Base-by-base conservation (phyloP, 2,113 vertebrate genomes). In the Myiagra hebetior region DNA sequence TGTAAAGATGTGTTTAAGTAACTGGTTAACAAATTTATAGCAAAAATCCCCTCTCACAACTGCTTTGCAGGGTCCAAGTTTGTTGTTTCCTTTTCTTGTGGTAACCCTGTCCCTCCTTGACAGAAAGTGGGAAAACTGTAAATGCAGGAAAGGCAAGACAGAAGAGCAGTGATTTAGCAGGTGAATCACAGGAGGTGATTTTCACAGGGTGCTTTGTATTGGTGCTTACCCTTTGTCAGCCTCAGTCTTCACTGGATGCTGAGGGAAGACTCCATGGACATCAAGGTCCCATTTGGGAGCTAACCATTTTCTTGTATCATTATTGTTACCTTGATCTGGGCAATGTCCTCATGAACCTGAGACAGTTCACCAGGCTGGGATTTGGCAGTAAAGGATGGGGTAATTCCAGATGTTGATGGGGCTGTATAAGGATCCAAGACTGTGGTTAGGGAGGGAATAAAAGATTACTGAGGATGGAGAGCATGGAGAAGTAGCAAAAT, bases 1-100 rank as follows among this genome's bases (percentile, higher is more conserved):
- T 89, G 73, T 87, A 93, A 96, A 96, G 73, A 90, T 67, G 69
- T 52, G 59, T 89, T 95, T 74, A 75, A 95, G 93, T 90, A 93
- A 60, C 84, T 92, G 74, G 87, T 84, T 94, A 91, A 89, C 77
- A 97, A 93, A 91, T 95, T 85, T 76, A 79, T 70, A 87, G 91
- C 44, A 92, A 60, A 93, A 94, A n/a, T 89, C 2, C 67, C n/a
- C 33, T 84, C 44, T 87, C 65, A 31, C 30, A 92, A 93, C 68
- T 91, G 60, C 56, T 88, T 68, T 62, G 27, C 57, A 49, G 64
- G 69, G 37, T 81, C 74, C 68, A 76, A 78, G 56, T 28, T 73
- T 62, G 31, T 42, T 81, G 12, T 87, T 91, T 64, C 23, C n/a
- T 39, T 91, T 88, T 65, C 69, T 94, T 56, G 15, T 72, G 28